Conservation (phyloP, 2,797 vertebrate species). For the Forpus xanthops region DNA sequence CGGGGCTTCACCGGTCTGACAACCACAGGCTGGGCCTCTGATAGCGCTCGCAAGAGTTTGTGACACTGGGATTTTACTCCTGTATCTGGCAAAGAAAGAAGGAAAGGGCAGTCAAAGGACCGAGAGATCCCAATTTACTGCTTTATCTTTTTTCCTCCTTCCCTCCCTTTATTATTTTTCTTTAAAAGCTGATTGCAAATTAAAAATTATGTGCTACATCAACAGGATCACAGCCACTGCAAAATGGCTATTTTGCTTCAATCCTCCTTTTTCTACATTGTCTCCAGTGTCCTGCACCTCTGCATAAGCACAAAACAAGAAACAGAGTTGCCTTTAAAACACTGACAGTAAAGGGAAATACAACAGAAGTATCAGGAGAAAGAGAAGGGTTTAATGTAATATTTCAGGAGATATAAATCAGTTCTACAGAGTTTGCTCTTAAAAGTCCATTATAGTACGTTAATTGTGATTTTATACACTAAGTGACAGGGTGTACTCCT, state of each 20-base stretch:
- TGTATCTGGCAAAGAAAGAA: background rate
- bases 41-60: background rate
- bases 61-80: background rate
- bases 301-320: background rate
- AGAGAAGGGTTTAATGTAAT: background rate
- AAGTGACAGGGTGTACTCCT: constrained; percentile 8
- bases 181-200: background rate
- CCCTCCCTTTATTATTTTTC: background rate
- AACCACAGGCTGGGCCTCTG: background rate
- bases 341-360: background rate
- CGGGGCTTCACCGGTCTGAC: background rate
- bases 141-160: background rate
- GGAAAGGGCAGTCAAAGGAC: background rate
- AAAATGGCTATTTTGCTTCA: background rate
- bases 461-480: constrained; percentile 62
- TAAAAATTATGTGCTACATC: background rate
- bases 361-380: background rate
- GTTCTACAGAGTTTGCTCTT: constrained; percentile 53
- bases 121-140: background rate
- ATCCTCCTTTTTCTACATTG: background rate
- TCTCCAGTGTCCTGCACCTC: background rate
- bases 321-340: background rate
- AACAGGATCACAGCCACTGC: background rate
- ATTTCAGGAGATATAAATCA: constrained; percentile 44
- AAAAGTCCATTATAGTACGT: constrained; percentile 26